Percentiles rank a stretch among this genome's conserved stretches.
Conservation (phyloP, 2,888 invertebrate species). For the Oscheius sp. region DNA sequence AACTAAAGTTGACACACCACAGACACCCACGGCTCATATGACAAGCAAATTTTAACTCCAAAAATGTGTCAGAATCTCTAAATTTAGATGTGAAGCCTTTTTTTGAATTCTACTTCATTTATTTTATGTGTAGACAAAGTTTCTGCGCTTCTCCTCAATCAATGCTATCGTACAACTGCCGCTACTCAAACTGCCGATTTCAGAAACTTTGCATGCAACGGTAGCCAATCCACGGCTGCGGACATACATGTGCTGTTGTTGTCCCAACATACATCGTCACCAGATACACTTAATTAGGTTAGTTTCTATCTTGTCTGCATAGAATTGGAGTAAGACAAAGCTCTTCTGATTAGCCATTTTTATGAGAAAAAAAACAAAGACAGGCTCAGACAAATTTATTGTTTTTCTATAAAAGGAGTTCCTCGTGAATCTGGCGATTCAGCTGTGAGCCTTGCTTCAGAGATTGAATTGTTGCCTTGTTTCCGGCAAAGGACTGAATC, state of each 20-base stretch:
- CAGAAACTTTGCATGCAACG: slow-evolving; percentile 32
- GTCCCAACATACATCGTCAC: slow-evolving; percentile 68
- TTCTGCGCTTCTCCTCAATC: no score
- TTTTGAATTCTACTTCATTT: no score
- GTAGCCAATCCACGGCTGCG: slow-evolving; percentile 24
- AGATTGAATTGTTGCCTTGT: slow-evolving; percentile 35
- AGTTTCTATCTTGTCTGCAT: background rate
- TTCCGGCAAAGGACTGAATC: slow-evolving; percentile 35
- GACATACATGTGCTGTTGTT: slow-evolving; percentile 63
- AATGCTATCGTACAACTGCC: no score
- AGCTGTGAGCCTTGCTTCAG: slow-evolving; percentile 22
- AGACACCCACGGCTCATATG: background rate
- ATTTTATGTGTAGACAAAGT: no score
- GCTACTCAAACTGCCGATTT: background rate
- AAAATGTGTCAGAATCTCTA: background rate
- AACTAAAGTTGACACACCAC: no score
- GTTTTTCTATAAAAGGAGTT: no score
- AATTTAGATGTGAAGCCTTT: background rate
- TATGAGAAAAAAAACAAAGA: no score
- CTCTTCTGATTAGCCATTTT: no score
- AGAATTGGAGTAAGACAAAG: no score
- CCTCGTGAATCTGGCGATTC: background rate
- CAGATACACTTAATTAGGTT: slow-evolving; percentile 72
- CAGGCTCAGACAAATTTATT: no score
- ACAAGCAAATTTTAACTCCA: background rate